Percentiles rank a stretch among this genome's conserved stretches.
phyloP scores from a whole-genome alignment of 2,797 vertebrate species.

The Intellagama lesueurii region DNA sequence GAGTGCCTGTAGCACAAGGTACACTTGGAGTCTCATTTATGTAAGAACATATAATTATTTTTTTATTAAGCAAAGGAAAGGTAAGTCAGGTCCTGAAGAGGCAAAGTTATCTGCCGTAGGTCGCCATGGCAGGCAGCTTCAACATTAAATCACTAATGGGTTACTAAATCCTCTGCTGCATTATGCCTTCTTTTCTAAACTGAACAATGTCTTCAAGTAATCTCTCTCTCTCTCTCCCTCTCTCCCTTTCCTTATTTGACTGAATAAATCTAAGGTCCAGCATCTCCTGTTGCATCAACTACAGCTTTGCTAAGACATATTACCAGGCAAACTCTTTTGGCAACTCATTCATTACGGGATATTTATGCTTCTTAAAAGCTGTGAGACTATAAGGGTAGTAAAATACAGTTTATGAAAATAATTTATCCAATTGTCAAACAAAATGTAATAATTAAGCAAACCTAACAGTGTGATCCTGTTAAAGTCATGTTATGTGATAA shows the following conservation, averaged over 20 bases:
- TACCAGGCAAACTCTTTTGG: not conserved
- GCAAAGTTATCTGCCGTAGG: conserved; percentile 8
- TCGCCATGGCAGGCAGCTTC: not conserved
- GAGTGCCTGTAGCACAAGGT: not conserved
- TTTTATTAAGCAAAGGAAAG: not conserved
- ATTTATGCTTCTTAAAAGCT: conserved; percentile 2
- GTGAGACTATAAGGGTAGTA: not conserved
- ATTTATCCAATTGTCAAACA: not conserved
- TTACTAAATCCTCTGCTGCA: not conserved
- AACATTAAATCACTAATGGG: not conserved
- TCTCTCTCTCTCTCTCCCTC: not conserved
- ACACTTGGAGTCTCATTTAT: not conserved
- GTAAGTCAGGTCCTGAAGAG: conserved; percentile 3
- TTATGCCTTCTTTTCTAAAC: conserved; percentile 3
- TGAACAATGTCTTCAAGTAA: not conserved
- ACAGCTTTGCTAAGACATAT: conserved; percentile 22
- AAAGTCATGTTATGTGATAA: not conserved
- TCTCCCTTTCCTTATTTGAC: not conserved
- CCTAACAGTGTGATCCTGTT: not conserved
- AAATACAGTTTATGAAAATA: not conserved
- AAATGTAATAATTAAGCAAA: not conserved
- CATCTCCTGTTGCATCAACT: conserved; percentile 6
- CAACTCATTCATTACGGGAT: conserved; percentile 8
- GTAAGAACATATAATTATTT: not conserved
- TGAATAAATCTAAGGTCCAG: conserved; percentile 16